Evolutionary conservation across 2,797 vertebrate species (phyloP), one percentile per base, ranked within the genome.

Genomic region (Pseudomugil gertrudae): DNA sequence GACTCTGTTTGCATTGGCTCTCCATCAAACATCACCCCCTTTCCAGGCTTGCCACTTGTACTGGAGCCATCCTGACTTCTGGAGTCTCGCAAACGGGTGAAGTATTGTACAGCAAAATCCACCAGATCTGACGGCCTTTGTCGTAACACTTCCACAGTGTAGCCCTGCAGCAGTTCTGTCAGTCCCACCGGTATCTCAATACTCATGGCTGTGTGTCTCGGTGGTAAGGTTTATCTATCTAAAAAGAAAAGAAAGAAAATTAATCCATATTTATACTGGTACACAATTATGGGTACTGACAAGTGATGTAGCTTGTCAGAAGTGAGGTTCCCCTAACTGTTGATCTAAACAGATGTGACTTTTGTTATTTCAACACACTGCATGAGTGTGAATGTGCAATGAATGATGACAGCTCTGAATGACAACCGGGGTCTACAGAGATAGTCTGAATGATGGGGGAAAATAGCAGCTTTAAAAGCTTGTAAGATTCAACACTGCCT

Each of bases 161-260:
- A 98, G 79, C 96, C 96, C 92, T 98, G 96, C 88, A 98, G 95
- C 88, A 99, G 93, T 92, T 98, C 97, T 57, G 96, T 98, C 90
- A 99, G 93, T 77, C 97, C 97, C 82, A 94, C 91, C 38, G 97
- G 97, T 90, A 99, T 98, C 90, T 97, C 96, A 90, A 98, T 96
- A 94, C 95, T 98, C 97, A 98, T 99, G 90, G 90, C 79, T 92
- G 87, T 84, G 70, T 81, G 67, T 79, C 74, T 87, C 43, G 52
- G 77, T 69, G 74, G 83, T 68, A 69, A 74, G 26, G 63, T 74
- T 66, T 79, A 66, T 84, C 67, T 82, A 71, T 77, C 74, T 83
- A 59, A 47, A 72, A 51, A 68, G 48, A 62, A 29, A 76, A 14
- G 63, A 36, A 69, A 47, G 61, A 62, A 50, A 38, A 66, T 7